Conservation (phyloP, 2,113 vertebrate species). For the Oreotragus oreotragus region DNA sequence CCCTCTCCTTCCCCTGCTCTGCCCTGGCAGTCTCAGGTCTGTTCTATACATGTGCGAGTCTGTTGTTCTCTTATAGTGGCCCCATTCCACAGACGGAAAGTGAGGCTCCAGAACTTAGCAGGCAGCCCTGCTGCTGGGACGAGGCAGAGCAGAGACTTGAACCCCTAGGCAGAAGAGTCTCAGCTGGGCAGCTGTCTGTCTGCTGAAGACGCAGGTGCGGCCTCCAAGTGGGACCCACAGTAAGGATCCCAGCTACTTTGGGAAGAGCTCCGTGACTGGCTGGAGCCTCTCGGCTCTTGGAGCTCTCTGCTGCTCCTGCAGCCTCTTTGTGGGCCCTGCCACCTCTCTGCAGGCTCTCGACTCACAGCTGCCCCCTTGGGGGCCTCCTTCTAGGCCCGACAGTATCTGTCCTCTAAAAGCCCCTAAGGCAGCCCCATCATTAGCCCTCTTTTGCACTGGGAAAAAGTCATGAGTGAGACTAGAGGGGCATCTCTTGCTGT, state of each 20-base stretch:
- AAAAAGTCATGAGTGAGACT: neutral
- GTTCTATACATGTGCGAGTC: neutral
- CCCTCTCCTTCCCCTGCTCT: neutral
- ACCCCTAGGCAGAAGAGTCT: neutral
- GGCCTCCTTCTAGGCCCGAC: neutral
- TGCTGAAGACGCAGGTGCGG: neutral
- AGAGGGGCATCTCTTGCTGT: neutral
- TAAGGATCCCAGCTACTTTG: neutral
- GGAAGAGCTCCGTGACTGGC: neutral
- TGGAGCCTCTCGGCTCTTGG: fast-evolving
- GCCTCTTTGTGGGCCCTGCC: neutral
- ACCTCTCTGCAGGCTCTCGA: neutral
- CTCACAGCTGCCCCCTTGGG: neutral
- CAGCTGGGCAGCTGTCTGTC: no score
- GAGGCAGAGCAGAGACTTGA: neutral
- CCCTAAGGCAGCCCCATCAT: neutral
- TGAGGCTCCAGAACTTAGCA: neutral
- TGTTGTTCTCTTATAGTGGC: neutral
- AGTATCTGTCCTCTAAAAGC: neutral
- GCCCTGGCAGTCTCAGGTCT: neutral
- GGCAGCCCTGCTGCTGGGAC: neutral
- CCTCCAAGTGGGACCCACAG: neutral
- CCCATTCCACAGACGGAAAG: neutral
- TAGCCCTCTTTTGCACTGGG: neutral
- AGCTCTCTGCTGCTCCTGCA: neutral